Conservation (phyloP, 2,888 invertebrate species). For the Amphipoea oculea region DNA sequence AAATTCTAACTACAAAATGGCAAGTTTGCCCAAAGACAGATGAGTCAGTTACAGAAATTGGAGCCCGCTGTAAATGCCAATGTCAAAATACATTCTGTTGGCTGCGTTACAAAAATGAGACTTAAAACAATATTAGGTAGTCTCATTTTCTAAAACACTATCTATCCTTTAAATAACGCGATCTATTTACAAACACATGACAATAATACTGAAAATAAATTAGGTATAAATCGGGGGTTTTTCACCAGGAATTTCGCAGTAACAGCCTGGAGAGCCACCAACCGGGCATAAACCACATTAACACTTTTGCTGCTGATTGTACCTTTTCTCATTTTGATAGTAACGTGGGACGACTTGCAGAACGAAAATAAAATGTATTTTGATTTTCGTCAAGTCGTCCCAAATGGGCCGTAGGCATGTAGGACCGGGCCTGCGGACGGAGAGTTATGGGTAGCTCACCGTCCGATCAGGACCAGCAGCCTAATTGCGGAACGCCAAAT, state of each 20-base stretch:
- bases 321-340: too few relatives aligned
- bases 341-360: too few relatives aligned
- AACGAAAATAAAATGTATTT: too few relatives aligned
- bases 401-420: too few relatives aligned
- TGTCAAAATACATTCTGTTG: slow-evolving; percentile 55
- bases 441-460: too few relatives aligned
- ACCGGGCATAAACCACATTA: too few relatives aligned
- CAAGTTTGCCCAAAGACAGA: slow-evolving; percentile 7
- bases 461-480: too few relatives aligned
- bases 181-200: slow-evolving; percentile 28
- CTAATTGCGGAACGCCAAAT: too few relatives aligned
- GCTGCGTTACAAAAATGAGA: slow-evolving; percentile 56
- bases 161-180: slow-evolving; percentile 15
- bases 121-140: slow-evolving; percentile 33
- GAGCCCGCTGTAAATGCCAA: slow-evolving; percentile 50
- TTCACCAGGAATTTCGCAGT: neutral
- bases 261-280: neutral
- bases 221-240: neutral
- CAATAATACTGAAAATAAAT: slow-evolving; percentile 12
- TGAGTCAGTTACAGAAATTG: slow-evolving; percentile 50
- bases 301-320: too few relatives aligned
- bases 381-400: too few relatives aligned
- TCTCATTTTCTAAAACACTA: slow-evolving; percentile 14
- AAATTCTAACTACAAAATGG: neutral
- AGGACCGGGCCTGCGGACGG: too few relatives aligned